Percentiles rank a stretch among this genome's conserved stretches.
Evolutionary conservation across 2,113 vertebrate genomes (phyloP).

Genomic region (Sprattus sprattus): DNA sequence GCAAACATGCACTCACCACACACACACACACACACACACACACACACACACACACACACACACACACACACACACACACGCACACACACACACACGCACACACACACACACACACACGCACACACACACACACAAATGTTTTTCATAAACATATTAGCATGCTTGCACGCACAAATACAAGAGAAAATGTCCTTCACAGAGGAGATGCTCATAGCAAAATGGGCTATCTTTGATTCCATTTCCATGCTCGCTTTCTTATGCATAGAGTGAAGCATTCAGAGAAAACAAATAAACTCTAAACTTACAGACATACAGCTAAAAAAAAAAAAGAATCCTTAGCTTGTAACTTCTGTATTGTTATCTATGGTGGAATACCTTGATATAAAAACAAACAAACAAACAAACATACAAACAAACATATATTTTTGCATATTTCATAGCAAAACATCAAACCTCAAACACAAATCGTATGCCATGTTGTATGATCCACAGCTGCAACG

Average conservation of each 20-base stretch:
- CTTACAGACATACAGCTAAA: constrained; percentile 29
- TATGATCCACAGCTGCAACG: background rate
- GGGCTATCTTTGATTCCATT: constrained; percentile 51
- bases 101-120: constrained; percentile 16
- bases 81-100: constrained; percentile 23
- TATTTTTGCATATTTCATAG: constrained; percentile 62
- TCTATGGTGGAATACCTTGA: constrained; percentile 55
- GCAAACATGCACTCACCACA: constrained; percentile 13
- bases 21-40: constrained; percentile 33
- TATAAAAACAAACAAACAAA: constrained; percentile 56
- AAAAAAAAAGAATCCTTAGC: constrained; percentile 44
- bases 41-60: constrained; percentile 42
- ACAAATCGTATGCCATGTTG: background rate
- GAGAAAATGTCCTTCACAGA: constrained; percentile 50
- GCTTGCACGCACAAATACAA: constrained; percentile 40
- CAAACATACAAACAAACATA: constrained; percentile 56
- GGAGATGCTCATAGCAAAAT: constrained; percentile 64
- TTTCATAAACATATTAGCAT: constrained; percentile 50
- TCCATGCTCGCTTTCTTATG: constrained; percentile 65
- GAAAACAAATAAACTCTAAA: constrained; percentile 63
- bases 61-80: constrained; percentile 40
- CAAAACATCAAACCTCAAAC: constrained; percentile 44
- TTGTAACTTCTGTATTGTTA: constrained; percentile 55
- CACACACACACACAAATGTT: constrained; percentile 15
- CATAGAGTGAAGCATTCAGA: constrained; percentile 65